A percentile compares a stretch with the other conserved stretches of the same genome.
Evolutionary conservation across 2,113 vertebrate genomes (phyloP).

Genomic region (Proterorhinus semilunaris): DNA sequence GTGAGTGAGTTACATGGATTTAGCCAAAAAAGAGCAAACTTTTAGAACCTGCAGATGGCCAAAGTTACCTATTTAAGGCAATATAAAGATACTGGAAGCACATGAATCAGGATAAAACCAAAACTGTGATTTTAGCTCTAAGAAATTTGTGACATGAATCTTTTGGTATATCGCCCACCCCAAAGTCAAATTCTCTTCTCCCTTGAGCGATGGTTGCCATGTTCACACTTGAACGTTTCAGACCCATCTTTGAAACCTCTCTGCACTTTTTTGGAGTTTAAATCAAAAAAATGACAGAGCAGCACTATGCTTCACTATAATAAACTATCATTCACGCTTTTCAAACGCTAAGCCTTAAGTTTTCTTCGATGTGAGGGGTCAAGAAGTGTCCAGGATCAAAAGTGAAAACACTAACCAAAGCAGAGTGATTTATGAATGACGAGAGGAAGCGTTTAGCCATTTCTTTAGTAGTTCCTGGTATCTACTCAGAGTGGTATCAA

Average conservation of each 20-base stretch:
- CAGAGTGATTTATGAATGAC: conserved; percentile 35
- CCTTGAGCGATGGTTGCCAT: conserved; percentile 21
- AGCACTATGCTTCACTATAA: conserved; percentile 21
- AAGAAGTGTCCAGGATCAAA: conserved; percentile 16
- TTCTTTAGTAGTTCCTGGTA: conserved; percentile 18
- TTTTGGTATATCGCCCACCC: no score
- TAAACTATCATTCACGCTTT: no score
- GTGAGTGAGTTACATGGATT: no score
- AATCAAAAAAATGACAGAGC: conserved; percentile 27
- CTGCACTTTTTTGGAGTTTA: neutral
- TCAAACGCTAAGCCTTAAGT: no score
- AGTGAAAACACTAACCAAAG: conserved; percentile 15
- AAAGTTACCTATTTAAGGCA: no score
- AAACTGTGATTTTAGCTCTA: no score
- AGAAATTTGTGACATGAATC: no score
- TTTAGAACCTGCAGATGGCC: no score
- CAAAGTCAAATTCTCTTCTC: conserved; percentile 11
- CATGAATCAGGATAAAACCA: no score
- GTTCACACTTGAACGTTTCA: conserved; percentile 13
- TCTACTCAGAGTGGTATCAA: conserved; percentile 11
- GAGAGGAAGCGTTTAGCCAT: conserved; percentile 25
- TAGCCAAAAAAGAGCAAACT: no score
- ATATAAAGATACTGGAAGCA: no score
- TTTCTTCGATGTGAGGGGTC: conserved; percentile 18
- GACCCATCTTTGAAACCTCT: conserved; percentile 26